These are phyloP conservation scores for Phymatocera aterrima DNA, from an alignment of 2,888 invertebrate genomes.

Conservation along the genomic window DNA sequence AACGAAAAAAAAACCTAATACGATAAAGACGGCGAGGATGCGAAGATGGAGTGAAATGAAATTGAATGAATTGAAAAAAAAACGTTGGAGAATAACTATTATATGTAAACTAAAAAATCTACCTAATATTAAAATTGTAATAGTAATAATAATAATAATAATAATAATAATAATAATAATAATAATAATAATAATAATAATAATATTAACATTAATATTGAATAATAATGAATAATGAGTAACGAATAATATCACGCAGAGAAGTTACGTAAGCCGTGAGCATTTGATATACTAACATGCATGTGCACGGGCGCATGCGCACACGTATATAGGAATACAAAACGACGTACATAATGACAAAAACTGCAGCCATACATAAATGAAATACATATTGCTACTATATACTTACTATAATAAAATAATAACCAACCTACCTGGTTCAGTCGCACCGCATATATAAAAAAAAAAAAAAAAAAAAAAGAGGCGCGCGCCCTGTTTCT, in stretches of 20 bases:
- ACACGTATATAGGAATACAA: neutral
- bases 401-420: neutral
- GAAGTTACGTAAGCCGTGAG: slow-evolving; percentile 24
- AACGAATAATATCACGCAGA: neutral
- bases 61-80: slow-evolving; percentile 60
- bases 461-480: too few relatives aligned
- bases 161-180: slow-evolving; percentile 8
- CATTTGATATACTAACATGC: neutral
- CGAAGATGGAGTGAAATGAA: slow-evolving; percentile 40
- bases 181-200: neutral
- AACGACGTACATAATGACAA: neutral
- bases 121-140: slow-evolving; percentile 73
- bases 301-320: neutral
- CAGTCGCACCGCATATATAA: neutral
- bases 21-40: slow-evolving; percentile 19
- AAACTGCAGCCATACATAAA: neutral
- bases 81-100: slow-evolving; percentile 64
- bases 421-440: neutral
- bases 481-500: too few relatives aligned
- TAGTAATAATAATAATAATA: slow-evolving; percentile 57
- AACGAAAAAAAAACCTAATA: neutral
- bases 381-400: neutral
- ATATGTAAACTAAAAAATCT: slow-evolving; percentile 67
- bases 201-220: slow-evolving; percentile 13
- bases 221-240: neutral